Conservation (phyloP, 2,113 vertebrate genomes). For the Loxodonta africana region DNA sequence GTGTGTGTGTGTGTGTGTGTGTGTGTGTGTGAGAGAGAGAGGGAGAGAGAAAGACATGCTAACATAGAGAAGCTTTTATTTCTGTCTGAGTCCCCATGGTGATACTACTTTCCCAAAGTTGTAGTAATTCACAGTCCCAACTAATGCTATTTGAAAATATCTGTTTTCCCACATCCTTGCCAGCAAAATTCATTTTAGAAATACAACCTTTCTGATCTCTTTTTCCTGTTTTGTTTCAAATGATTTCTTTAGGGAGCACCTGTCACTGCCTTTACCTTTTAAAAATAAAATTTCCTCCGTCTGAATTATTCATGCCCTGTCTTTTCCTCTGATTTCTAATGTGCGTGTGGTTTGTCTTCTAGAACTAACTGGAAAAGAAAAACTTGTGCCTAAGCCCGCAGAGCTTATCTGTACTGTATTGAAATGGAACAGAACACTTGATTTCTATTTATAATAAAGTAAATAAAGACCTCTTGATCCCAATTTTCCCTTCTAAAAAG, state of each 20-base stretch:
- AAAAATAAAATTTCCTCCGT: not conserved
- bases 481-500: slow-evolving; percentile 66
- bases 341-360: slow-evolving; percentile 43
- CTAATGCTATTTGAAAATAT: slow-evolving; percentile 47
- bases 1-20: not conserved
- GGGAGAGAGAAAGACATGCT: not conserved
- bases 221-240: slow-evolving; percentile 74
- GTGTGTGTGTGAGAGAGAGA: not conserved
- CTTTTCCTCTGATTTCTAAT: slow-evolving; percentile 67
- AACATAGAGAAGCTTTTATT: slow-evolving; percentile 61
- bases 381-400: not conserved
- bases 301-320: slow-evolving; percentile 65
- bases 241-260: slow-evolving; percentile 54
- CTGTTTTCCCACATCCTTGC: slow-evolving; percentile 49
- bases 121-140: not conserved
- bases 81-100: slow-evolving; percentile 54
- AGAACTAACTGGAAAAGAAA: slow-evolving; percentile 56
- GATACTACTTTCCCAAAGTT: slow-evolving; percentile 55
- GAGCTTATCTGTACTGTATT: slow-evolving; percentile 48
- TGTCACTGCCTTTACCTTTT: slow-evolving; percentile 54
- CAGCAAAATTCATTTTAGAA: slow-evolving; percentile 68
- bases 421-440: slow-evolving; percentile 69
- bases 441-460: slow-evolving; percentile 72
- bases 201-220: slow-evolving; percentile 58
- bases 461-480: slow-evolving; percentile 66